Conservation (phyloP, 2,888 invertebrate genomes). For the Thymelicus acteon region DNA sequence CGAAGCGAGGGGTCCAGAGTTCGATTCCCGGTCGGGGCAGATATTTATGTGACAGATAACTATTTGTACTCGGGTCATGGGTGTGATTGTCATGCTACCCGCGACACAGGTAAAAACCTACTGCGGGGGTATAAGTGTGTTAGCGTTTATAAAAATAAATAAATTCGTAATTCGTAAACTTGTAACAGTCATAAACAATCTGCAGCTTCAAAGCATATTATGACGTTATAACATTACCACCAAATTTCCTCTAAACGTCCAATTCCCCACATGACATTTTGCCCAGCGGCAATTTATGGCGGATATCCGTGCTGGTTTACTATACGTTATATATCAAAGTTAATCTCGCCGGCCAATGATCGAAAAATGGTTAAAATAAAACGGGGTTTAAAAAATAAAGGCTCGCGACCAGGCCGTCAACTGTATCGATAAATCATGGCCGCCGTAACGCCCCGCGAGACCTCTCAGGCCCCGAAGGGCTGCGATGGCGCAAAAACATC, state of each 20-base stretch:
- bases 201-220: background rate
- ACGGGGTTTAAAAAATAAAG: slow-evolving; percentile 70
- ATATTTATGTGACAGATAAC: too few species aligned
- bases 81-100: too few species aligned
- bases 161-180: too few species aligned
- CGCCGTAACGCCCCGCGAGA: slow-evolving; percentile 51
- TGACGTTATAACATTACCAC: slow-evolving; percentile 7
- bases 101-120: too few species aligned
- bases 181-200: background rate
- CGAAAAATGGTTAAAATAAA: slow-evolving; percentile 71
- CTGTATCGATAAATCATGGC: slow-evolving; percentile 73
- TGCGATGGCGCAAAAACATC: slow-evolving; percentile 59
- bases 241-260: slow-evolving; percentile 27
- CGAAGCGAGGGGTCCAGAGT: too few species aligned
- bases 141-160: too few species aligned
- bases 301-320: slow-evolving; percentile 36
- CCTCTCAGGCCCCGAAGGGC: slow-evolving; percentile 49
- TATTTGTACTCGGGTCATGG: too few species aligned
- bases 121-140: too few species aligned
- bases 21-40: too few species aligned
- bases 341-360: slow-evolving; percentile 58
- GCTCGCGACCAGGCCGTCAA: slow-evolving; percentile 54
- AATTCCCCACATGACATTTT: slow-evolving; percentile 26
- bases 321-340: slow-evolving; percentile 46
- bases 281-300: slow-evolving; percentile 37